Base-by-base conservation (phyloP, 1,140 invertebrate species). In the Neodiprion pinetum region DNA sequence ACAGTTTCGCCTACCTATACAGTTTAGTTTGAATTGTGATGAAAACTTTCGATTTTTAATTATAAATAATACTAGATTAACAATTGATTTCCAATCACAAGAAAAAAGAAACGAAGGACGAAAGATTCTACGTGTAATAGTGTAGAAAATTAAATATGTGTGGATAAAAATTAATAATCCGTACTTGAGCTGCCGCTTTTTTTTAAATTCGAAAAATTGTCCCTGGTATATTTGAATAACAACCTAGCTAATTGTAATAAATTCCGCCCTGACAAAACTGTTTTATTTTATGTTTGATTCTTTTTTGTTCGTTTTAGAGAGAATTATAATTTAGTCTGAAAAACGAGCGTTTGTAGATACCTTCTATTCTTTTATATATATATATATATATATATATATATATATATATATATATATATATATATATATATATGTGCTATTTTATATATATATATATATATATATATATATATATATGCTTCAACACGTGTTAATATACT, bases 171-270 rank as follows among this genome's bases (percentile, higher is more conserved):
- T 61, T 12, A 40, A 40, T 9, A 61, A 61, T 61, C 9, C 7
- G 53, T 61, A 61, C n/a, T 61, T 61, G 53, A 61, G n/a, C 53
- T 61, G 53, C 53, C n/a, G 53, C 53, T 17, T 61, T 61, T 53
- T 12, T 61, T 61, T 40, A 14, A 17, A 61, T 17, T 14, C 11
- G n/a, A 61, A 61, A 61, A 61, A 61, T 14, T 61, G 3, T 40
- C 11, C n/a, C n/a, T 9, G 11, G n/a, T 17, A 14, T 61, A 14
- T 61, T 61, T 61, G n/a, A 61, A 61, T 61, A 8, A 61, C 53
- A 61, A 61, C n/a, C 53, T 61, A 61, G 11, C 53, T 61, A 61
- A 8, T 61, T 61, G 53, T 61, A 61, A 61, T 61, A 61, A 61
- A 61, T 7, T 61, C 7, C 53, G 9, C 9, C 11, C n/a, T 14